Evolutionary conservation across 2,113 vertebrate genomes (phyloP), one percentile per base, ranked within the genome.

Genomic region (Aviceda subcristata): DNA sequence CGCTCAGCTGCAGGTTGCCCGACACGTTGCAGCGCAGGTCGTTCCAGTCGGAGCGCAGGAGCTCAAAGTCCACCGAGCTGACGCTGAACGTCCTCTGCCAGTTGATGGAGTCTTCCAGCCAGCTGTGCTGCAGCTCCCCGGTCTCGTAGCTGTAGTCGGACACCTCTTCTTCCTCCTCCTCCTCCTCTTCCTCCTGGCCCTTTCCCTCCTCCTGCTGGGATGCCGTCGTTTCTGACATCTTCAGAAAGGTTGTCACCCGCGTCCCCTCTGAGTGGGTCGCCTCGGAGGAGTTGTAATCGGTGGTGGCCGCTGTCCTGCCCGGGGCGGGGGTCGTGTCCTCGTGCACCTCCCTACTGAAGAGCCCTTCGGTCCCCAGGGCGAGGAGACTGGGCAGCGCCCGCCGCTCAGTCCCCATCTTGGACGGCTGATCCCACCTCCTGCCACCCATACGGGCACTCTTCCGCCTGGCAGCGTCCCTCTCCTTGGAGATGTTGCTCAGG

Each of bases 21-120:
- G 99, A 99, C 68, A 99, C 99, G 0, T 99, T 99, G 97, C 99
- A 99, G 94, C 99, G 99, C 76, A 99, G 98, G 97, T 99, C 99
- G 3, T 99, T 99, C 99, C 99, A 99, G 98, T 99, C 99, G 0
- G 99, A 99, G 86, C 99, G 99, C 97, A 99, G 98, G 69, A 99
- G 98, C 97, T 99, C 99, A 9, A 99, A 99, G 97, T 99, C 99
- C 98, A 99, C 98, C 0, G 99, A 98, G 86, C 99, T 99, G 83
- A 99, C 99, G 0, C 99, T 99, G 98, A 99, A 99, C 0, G 99
- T 99, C 86, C 99, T 98, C 97, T 99, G 99, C 99, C 99, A 99
- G 97, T 99, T 98, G 85, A 99, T 99, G 96, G 99, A 98, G 39
- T 99, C 99, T 97, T 99, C 99, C 2, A 98, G 99, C 99, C 99